Base-by-base conservation (phyloP, 2,797 vertebrate genomes). In the Neosalanx taihuensis region DNA sequence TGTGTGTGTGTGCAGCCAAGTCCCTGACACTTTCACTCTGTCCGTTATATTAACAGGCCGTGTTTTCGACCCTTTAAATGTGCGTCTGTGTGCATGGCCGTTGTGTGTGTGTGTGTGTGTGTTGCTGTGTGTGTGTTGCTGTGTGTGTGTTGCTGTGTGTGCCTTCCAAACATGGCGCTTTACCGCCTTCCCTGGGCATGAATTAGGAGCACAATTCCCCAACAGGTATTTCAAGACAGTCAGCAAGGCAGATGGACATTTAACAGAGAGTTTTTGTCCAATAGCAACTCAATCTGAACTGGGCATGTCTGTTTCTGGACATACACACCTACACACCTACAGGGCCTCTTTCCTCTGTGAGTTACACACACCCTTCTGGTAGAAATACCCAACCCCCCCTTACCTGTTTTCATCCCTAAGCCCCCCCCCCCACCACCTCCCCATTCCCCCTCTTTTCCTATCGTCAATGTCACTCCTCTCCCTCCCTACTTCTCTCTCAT, bases 71-170 rank as follows among this genome's bases (percentile, higher is more conserved):
- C 12, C 41, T 13, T 74, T 69, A 64, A 76, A 26, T 1, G 20
- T 53, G 23, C 49, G 9, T 63, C 12, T 35, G 57, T 60, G 31
- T 53, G 67, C 49, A n/a, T 69, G 60, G 66, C 56, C 66, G 62
- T 51, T 37, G 23, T 61, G 46, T 29, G 61, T 67, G 67, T 69
- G 73, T 70, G 67, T 69, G 63, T 12, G 69, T 67, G 30, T 67
- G 18, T 35, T n/a, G 33, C 18, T 74, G 68, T 30, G 67, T 65
- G 70, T 51, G 53, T 12, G 18, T 35, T n/a, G 33, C 18, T 74
- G 68, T 30, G 67, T 65, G 70, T 67, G 30, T 61, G 18, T 35
- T n/a, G 33, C 18, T 74, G 68, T 30, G 67, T 63, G 70, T 51
- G 53, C 41, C 41, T 46, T 46, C 41, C 41, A 46, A 12, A 46